These are phyloP conservation scores for Linnaemya vulpina DNA, from an alignment of 2,888 invertebrate genomes.

Conservation along the genomic window DNA sequence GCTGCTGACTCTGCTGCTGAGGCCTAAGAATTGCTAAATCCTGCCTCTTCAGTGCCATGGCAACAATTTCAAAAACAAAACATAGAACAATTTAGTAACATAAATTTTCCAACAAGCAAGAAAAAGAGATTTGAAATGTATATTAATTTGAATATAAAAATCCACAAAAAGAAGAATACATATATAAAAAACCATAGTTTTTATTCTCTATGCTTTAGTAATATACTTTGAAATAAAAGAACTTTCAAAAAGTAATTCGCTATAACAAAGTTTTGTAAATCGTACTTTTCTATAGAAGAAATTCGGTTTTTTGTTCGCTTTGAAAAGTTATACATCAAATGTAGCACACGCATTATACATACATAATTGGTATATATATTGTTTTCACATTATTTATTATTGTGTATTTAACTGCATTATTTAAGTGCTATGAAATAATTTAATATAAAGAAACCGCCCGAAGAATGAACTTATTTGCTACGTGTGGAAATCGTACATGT, in stretches of 20 bases:
- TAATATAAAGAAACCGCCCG: conserved; percentile 19
- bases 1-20: conserved; percentile 35
- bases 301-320: neutral
- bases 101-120: conserved; percentile 38
- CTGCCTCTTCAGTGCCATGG: conserved; percentile 37
- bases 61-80: conserved; percentile 32
- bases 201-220: conserved; percentile 18
- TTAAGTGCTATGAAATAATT: conserved; percentile 53
- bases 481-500: conserved; percentile 11
- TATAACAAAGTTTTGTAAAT: conserved; percentile 5
- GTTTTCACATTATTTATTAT: conserved; percentile 26
- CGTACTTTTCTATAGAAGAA: conserved; percentile 16
- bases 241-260: neutral
- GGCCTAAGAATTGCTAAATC: conserved; percentile 44
- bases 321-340: conserved; percentile 8
- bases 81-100: conserved; percentile 64
- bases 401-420: conserved; percentile 30
- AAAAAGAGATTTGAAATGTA: conserved; percentile 62
- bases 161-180: conserved; percentile 11
- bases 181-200: conserved; percentile 14
- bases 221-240: neutral
- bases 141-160: conserved; percentile 49
- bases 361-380: neutral
- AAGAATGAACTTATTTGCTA: conserved; percentile 32
- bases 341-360: conserved; percentile 7